Conservation (phyloP, 2,113 vertebrate species). For the Suncus etruscus region DNA sequence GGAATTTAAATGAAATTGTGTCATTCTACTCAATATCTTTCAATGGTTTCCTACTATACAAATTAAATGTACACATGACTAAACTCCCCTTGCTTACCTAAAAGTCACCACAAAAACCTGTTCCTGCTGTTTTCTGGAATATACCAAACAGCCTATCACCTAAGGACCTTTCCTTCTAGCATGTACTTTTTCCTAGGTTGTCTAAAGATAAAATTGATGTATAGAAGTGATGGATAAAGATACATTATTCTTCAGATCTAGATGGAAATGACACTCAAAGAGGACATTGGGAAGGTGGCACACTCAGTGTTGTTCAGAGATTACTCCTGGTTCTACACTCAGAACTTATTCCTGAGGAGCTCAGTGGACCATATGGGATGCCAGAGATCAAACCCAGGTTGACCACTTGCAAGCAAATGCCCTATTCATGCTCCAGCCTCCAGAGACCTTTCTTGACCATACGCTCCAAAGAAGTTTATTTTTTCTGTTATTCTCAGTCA, state of each 20-base stretch:
- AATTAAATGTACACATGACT: background rate
- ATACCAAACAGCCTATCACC: background rate
- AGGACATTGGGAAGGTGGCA: background rate
- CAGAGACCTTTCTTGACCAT: background rate
- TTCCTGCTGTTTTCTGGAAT: background rate
- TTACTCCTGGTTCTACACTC: no score
- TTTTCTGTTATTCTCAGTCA: background rate
- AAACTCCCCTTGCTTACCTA: background rate
- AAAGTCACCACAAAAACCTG: background rate
- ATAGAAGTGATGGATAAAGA: no score
- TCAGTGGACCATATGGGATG: no score
- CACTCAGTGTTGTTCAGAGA: no score
- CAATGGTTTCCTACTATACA: background rate
- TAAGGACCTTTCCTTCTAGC: background rate
- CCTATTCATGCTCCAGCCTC: no score
- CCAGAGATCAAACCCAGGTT: no score
- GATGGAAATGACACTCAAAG: background rate
- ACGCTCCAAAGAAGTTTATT: background rate
- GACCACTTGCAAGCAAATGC: no score
- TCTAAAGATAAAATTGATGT: background rate
- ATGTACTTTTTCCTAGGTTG: background rate
- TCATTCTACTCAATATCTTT: conserved; percentile 18
- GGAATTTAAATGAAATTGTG: background rate
- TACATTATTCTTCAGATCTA: background rate
- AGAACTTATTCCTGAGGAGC: no score